Evolutionary conservation across 2,888 invertebrate species (phyloP), one percentile per base, ranked within the genome.

Genomic region (Ecliptopera silaceata): DNA sequence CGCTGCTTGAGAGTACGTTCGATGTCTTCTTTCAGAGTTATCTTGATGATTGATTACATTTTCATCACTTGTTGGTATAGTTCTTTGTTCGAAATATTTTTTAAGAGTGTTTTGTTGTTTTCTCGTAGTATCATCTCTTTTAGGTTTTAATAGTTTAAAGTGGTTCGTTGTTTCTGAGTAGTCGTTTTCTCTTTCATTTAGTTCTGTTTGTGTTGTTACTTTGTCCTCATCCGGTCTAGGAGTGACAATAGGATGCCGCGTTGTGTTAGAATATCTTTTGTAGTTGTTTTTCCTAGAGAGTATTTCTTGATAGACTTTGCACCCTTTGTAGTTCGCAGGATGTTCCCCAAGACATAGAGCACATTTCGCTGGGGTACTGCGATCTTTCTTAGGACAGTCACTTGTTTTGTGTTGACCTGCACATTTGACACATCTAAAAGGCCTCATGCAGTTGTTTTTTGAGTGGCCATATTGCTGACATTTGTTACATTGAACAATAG

Each of bases 391-490:
- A 12, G 4, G 26, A 13, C 53, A 47, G 1, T 54, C 53, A n/a
- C 17, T 26, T 3, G 53, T 54, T 42, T 54, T 47, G 17, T 54
- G 53, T 4, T 22, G 3, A 4, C 36, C 47, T 11, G 53, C 53
- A n/a, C n/a, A n/a, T n/a, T n/a, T n/a, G n/a, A n/a, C n/a, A n/a
- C n/a, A n/a, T n/a, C n/a, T n/a, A n/a, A n/a, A n/a, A n/a, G n/a
- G n/a, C n/a, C n/a, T n/a, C n/a, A n/a, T n/a, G n/a, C n/a, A n/a
- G n/a, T n/a, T n/a, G n/a, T n/a, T n/a, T n/a, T n/a, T n/a, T n/a
- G n/a, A n/a, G n/a, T n/a, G n/a, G n/a, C n/a, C n/a, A 26, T 47
- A 54, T 36, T n/a, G n/a, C 47, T 54, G 2, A 54, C 53, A 42
- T n/a, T n/a, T n/a, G n/a, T n/a, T n/a, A n/a, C n/a, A n/a, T n/a